Percentiles rank a stretch among this genome's conserved stretches.
Conservation (phyloP, 2,113 vertebrate genomes). For the Scytalopus superciliaris region DNA sequence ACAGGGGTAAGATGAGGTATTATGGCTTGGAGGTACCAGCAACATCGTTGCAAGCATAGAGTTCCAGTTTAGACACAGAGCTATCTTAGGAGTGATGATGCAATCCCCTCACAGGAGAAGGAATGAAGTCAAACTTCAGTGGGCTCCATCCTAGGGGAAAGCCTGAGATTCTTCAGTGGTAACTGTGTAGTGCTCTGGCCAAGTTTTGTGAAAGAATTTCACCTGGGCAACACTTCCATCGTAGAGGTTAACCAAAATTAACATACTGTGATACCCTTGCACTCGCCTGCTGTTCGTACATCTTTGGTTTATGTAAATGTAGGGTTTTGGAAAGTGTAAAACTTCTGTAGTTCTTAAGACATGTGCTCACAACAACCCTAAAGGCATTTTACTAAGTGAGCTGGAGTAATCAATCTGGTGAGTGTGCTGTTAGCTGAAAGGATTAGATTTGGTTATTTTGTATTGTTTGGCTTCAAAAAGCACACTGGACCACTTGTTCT, state of each 20-base stretch:
- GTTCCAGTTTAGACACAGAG: background rate
- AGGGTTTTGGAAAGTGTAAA: background rate
- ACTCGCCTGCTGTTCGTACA: background rate
- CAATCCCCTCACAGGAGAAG: background rate
- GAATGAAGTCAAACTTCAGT: background rate
- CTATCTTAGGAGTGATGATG: background rate
- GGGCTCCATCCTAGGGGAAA: background rate
- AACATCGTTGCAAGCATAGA: accelerated
- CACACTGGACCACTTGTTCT: background rate
- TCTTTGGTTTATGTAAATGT: background rate
- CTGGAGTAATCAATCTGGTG: background rate
- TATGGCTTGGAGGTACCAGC: background rate
- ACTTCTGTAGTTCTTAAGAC: background rate
- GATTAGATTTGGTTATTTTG: background rate
- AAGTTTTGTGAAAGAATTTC: background rate
- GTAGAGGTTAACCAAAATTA: background rate
- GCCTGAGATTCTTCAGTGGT: too few relatives aligned
- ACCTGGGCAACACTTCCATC: background rate
- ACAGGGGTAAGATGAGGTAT: accelerated
- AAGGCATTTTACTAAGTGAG: background rate
- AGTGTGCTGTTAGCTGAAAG: background rate
- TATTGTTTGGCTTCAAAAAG: background rate
- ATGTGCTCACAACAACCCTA: background rate
- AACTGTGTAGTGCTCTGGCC: background rate
- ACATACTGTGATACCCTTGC: background rate